Evolutionary conservation across 2,113 vertebrate species (phyloP).

Genomic region (Rhinopomastus cyanomelas): DNA sequence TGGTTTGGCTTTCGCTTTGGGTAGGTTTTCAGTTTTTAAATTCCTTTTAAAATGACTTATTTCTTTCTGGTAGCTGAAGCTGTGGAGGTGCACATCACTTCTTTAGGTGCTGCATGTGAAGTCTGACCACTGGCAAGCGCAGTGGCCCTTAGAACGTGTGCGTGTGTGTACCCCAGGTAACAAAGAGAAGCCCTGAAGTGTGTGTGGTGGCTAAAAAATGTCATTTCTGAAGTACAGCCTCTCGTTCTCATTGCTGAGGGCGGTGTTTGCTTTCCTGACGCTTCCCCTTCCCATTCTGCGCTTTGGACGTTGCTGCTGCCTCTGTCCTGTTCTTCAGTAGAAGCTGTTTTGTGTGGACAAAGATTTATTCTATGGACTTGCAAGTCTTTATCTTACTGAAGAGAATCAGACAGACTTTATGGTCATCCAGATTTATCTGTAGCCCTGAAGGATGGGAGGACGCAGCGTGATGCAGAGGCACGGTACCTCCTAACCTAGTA

Average conservation of each 20-base stretch:
- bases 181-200: neutral
- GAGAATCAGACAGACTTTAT: neutral
- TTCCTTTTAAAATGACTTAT: neutral
- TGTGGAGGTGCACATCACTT: neutral
- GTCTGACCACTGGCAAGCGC: neutral
- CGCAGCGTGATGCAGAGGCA: neutral
- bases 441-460: neutral
- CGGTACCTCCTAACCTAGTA: neutral
- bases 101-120: neutral
- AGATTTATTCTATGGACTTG: neutral
- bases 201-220: neutral
- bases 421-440: neutral
- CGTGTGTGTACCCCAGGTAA: neutral
- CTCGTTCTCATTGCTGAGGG: neutral
- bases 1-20: neutral
- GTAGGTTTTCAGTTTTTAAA: neutral
- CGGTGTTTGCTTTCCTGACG: neutral
- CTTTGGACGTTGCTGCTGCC: neutral
- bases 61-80: neutral
- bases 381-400: neutral
- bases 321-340: neutral
- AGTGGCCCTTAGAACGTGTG: neutral
- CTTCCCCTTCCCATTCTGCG: neutral
- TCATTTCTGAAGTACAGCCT: neutral
- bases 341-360: neutral